Evolutionary conservation across 2,888 invertebrate genomes (phyloP), one percentile per base, ranked within the genome.

Genomic region (Hyposoter dolosus): DNA sequence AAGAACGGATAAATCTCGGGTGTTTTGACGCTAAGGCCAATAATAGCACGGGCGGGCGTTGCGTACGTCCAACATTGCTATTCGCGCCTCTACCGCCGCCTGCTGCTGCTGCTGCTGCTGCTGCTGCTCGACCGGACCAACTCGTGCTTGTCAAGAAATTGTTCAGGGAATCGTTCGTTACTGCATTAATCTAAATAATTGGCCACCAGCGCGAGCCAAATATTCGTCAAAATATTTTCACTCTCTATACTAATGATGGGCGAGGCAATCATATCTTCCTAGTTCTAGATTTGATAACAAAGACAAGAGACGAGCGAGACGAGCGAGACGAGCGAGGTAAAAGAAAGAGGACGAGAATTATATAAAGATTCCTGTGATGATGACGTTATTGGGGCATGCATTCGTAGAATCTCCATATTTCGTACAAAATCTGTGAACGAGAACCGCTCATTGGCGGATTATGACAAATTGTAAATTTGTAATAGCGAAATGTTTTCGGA

Each of bases 21-120:
- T 85, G 78, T 85, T 87, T 81, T 87, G 77, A 85, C 82, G 76
- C 77, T 78, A 79, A 53, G 68, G 83, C 85, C 87, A 85, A 83
- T 87, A 85, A 80, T 85, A 87, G 83, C 78, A 35, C 66, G 72
- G 56, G 80, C 69, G 85, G 69, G 69, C 81, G 78, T 60, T 47
- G 71, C 60, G 77, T 75, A 74, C 32, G 19, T 40, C 47, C 35
- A 45, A 50, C 76, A 47, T 56, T 75, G 43, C 50, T 35, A 68
- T 82, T 74, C 47, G 19, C 63, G 74, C 78, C 74, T 53, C 43
- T 50, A 40, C 32, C 77, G 23, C 77, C n/a, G n/a, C n/a, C n/a
- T n/a, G n/a, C n/a, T n/a, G n/a, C 32, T 32, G 32, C 32, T 32
- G 32, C 35, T 35, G 35, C 35, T 35, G 35, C 35, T 35, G 35